Evolutionary conservation across 1,140 invertebrate species (phyloP), one percentile per base, ranked within the genome.

Genomic region (Mercenaria mercenaria): DNA sequence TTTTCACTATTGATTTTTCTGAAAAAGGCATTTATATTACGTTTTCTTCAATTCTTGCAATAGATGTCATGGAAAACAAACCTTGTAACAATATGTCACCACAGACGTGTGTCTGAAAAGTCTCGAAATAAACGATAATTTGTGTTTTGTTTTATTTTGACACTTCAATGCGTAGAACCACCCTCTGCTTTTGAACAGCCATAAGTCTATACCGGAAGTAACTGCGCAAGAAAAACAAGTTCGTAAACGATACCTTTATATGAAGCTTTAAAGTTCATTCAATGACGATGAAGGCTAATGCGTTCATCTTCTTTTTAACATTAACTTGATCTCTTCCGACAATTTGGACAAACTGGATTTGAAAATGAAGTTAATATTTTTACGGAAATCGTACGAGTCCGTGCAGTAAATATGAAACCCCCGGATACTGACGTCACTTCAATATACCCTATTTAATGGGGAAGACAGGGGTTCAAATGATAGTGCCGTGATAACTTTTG

Each of bases 111-210:
- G 23, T 43, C 29, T 41, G 2, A 13, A 69, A 29, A 52, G 23
- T 18, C 2, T n/a, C 43, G 59, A 64, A 72, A 72, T n/a, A 43
- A 32, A 29, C 20, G 26, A 34, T 13, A n/a, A 26, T 52, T 32
- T 41, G 11, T 87, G 37, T 64, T 61, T 39, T 80, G 50, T 80
- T 34, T 47, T 67, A 59, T 47, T 88, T 74, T 74, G 88, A 89
- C 88, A 89, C 59, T 89, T 82, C 37, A 32, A 61, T 91, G 81
- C 90, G 90, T 88, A 91, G 90, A 91, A 91, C 85, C 90, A 88
- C 90, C 90, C 90, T 91, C 90, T 90, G 43, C 59, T 77, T 77
- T 80, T 39, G 59, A 88, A 88, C 50, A 67, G 61, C 76, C 50
- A 39, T 81, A 80, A 79, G 61, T 81, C 15, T 81, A 32, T 39